A percentile compares a stretch with the other conserved stretches of the same genome.
Evolutionary conservation across 2,113 vertebrate species (phyloP).

Genomic region (Ptychochromis oligacanthus): DNA sequence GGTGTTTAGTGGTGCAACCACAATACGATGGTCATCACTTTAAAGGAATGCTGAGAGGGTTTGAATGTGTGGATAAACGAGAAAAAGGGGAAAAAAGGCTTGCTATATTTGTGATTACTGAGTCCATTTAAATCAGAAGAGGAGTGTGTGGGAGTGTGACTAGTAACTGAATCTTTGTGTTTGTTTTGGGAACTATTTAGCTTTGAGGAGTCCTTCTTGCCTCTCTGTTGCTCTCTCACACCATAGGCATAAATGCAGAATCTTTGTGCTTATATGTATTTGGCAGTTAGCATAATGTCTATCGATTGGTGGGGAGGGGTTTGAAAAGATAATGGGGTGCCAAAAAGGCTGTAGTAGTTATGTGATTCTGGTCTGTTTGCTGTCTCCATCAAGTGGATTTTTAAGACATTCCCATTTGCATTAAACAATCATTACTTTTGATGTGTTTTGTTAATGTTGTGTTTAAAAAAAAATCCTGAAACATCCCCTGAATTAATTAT

Average conservation of each 20-base stretch:
- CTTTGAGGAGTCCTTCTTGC: not conserved
- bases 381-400: not conserved
- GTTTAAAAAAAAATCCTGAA: not conserved
- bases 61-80: constrained; percentile 20
- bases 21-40: constrained; percentile 66
- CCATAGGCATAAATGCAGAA: not conserved
- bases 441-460: not conserved
- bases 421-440: not conserved
- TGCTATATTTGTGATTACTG: constrained; percentile 36
- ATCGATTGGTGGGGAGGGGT: not conserved
- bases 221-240: not conserved
- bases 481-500: not conserved
- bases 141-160: constrained; percentile 1
- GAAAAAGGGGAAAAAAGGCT: not conserved
- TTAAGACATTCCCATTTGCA: not conserved
- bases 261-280: not conserved
- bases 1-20: constrained; percentile 60
- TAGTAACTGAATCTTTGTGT: constrained; percentile 25
- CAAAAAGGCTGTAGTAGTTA: not conserved
- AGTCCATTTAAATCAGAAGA: constrained; percentile 29
- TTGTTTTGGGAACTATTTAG: constrained; percentile 36
- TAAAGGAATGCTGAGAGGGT: constrained; percentile 55
- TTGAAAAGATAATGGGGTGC: not conserved
- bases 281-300: not conserved
- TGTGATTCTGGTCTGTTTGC: not conserved